These are phyloP conservation scores for Ischnura elegans DNA, from an alignment of 2,888 invertebrate genomes.

Conservation along the genomic window DNA sequence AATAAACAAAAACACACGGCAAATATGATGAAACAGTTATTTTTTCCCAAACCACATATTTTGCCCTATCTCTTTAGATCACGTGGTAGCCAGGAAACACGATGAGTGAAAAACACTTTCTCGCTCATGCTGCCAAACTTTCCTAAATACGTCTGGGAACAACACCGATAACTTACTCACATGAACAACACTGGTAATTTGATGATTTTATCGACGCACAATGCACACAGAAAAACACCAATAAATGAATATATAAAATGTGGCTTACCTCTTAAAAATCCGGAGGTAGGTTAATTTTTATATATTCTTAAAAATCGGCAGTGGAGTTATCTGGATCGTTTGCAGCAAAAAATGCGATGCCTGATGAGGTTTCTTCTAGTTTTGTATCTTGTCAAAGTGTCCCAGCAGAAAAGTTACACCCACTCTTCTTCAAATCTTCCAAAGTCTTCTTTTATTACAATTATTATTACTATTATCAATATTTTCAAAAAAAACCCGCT, in stretches of 20 bases:
- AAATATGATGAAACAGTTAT: background rate
- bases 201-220: no score
- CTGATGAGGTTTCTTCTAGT: conserved; percentile 18
- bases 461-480: no score
- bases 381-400: background rate
- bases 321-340: conserved; percentile 19
- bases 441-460: background rate
- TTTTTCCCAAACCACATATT: no score
- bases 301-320: conserved; percentile 1
- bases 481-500: background rate
- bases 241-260: background rate
- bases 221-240: background rate
- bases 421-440: background rate
- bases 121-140: no score
- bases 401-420: background rate
- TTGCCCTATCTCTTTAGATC: background rate
- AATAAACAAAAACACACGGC: background rate
- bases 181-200: no score
- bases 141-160: no score
- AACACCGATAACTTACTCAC: background rate
- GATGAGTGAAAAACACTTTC: no score
- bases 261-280: conserved; percentile 54
- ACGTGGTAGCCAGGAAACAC: background rate
- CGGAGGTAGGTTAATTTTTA: conserved; percentile 39
- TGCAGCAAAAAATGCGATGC: conserved; percentile 20